phyloP scores from a whole-genome alignment of 2,113 vertebrate species.

The Triplophysa tibetana region DNA sequence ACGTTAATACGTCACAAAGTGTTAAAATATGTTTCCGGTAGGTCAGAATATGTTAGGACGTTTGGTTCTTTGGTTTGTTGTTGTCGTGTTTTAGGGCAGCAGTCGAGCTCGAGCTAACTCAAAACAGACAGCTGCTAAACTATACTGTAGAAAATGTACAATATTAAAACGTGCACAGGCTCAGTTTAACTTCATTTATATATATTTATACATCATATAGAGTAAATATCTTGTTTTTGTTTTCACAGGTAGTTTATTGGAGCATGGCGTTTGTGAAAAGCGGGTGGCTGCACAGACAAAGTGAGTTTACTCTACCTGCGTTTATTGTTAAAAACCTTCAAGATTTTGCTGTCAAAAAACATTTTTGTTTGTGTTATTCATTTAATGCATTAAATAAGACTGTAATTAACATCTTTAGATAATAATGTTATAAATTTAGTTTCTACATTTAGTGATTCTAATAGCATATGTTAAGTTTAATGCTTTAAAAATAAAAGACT shows the following conservation, averaged over 20 bases:
- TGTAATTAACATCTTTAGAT: too few relatives aligned
- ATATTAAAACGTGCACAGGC: not conserved
- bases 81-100: not conserved
- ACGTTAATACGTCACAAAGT: not conserved
- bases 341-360: not conserved
- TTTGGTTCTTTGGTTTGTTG: not conserved
- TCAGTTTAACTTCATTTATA: not conserved
- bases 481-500: too few relatives aligned
- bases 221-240: not conserved
- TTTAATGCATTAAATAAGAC: too few relatives aligned
- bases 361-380: too few relatives aligned
- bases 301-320: slow-evolving; percentile 59
- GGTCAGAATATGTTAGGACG: not conserved
- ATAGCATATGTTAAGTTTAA: too few relatives aligned
- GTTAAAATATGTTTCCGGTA: not conserved
- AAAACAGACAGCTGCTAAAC: not conserved
- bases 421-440: too few relatives aligned
- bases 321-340: not conserved
- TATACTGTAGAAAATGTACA: not conserved
- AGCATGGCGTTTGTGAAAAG: slow-evolving; percentile 78
- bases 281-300: slow-evolving; percentile 78
- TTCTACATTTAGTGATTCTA: too few relatives aligned
- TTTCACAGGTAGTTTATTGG: slow-evolving; percentile 1
- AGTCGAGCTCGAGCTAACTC: slow-evolving; percentile 16
- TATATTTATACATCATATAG: not conserved